Conservation (phyloP, 2,113 vertebrate genomes). For the Turdus rufiventris region DNA sequence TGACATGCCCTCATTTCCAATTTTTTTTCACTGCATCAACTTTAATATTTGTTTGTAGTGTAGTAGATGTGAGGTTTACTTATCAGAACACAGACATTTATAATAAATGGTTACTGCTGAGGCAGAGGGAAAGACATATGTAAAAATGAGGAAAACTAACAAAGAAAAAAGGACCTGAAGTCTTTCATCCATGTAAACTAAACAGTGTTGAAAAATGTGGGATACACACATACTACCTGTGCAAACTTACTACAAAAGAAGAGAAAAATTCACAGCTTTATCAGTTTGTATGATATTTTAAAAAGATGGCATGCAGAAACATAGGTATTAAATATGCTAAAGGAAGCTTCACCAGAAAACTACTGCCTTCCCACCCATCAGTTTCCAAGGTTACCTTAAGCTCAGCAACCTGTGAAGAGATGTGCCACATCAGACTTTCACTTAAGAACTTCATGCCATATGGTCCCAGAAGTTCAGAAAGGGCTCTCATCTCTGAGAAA, state of each 20-base stretch:
- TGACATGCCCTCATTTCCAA: neutral
- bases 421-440: conserved; percentile 99
- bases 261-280: neutral
- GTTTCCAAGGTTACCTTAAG: conserved; percentile 85
- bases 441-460: conserved; percentile 99
- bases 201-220: neutral
- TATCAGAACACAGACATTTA: neutral
- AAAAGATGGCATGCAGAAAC: neutral
- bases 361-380: neutral
- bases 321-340: neutral
- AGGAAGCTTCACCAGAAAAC: neutral
- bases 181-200: neutral
- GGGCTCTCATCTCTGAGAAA: conserved; percentile 92
- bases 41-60: neutral
- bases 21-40: neutral
- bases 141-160: neutral
- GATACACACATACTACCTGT: neutral
- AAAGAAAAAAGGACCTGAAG: neutral
- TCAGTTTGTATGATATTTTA: neutral
- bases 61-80: neutral
- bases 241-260: neutral
- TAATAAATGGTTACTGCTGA: neutral
- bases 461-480: conserved; percentile 96
- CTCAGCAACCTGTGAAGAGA: conserved; percentile 97
- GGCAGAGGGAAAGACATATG: neutral